Percentiles rank a stretch among this genome's conserved stretches.
Conservation (phyloP, 2,113 vertebrate genomes). For the Lycaon pictus region DNA sequence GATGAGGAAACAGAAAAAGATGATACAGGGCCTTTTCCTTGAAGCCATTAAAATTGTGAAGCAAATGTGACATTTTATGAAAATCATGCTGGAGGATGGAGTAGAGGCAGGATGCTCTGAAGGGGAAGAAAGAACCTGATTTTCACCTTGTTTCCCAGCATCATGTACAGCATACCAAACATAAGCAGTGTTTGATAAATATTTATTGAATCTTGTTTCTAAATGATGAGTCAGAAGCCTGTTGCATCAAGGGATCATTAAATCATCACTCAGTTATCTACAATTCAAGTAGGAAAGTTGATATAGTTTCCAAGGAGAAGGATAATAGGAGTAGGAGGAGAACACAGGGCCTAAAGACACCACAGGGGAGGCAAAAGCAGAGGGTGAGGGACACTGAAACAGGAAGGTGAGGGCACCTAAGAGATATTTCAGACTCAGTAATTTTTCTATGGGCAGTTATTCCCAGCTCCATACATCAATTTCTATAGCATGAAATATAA, state of each 20-base stretch:
- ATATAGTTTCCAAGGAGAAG: background rate
- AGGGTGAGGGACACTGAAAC: background rate
- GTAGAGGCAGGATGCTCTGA: no score
- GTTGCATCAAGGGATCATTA: background rate
- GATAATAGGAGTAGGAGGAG: background rate
- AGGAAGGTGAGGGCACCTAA: background rate
- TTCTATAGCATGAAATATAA: background rate
- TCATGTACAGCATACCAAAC: background rate
- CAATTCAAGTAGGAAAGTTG: background rate
- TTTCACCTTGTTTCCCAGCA: background rate
- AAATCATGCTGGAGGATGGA: background rate
- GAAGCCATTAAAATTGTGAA: background rate
- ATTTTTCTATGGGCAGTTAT: background rate
- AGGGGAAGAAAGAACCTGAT: background rate
- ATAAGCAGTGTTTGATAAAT: background rate
- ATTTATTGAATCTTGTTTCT: background rate
- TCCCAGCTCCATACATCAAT: background rate
- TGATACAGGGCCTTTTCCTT: background rate
- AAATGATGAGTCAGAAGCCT: background rate
- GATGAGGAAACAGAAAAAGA: background rate
- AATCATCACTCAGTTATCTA: background rate
- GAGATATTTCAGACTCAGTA: background rate
- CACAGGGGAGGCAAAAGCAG: background rate
- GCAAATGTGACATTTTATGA: background rate
- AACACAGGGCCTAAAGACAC: rapidly evolving